Base-by-base conservation (phyloP, 2,888 invertebrate genomes). In the Anoncus sp. region DNA sequence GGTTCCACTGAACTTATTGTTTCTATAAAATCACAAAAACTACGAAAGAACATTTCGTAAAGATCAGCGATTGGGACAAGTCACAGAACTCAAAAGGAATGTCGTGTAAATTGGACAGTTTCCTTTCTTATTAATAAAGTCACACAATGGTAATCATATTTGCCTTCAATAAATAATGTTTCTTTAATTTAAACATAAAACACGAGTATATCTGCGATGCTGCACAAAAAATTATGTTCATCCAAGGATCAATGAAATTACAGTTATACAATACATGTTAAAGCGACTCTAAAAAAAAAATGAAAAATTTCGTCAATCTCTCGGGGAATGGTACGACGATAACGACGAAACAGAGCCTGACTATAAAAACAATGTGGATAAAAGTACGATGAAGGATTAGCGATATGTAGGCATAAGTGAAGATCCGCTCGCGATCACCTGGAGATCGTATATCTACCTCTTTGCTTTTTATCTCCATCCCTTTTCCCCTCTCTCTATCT, bases 401-500 rank as follows among this genome's bases (percentile, higher is more conserved):
- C 40, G 71, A 78, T 67, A 63, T 51, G 66, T 62, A 49, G 49
- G 71, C 70, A n/a, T 75, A 72, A 71, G 70, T 74, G 65, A 51
- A 66, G 49, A 57, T 65, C 35, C 20, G 53, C 40, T 38, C 57
- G 18, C 57, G 74, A 78, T 81, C 69, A 51, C 69, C 31, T 53
- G 31, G 35, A 74, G 70, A 75, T 77, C 75, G 71, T 60, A 60
- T 65, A 81, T 67, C 31, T 65, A 60, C 47, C 71, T 51, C 60
- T 62, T 45, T 66, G 27, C 6, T 20, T 20, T 65, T 57, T 59
- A 16, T 73, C 20, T 55, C 24, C 60, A 74, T 49, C 27, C n/a
- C 55, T 24, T 35, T 67, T 75, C 40, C 53, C 18, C 24, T 35
- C 53, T 66, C 35, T 53, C n/a, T n/a, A n/a, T n/a, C n/a, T n/a